phyloP scores from a whole-genome alignment of 2,113 vertebrate genomes.

The Nothobranchius furzeri region DNA sequence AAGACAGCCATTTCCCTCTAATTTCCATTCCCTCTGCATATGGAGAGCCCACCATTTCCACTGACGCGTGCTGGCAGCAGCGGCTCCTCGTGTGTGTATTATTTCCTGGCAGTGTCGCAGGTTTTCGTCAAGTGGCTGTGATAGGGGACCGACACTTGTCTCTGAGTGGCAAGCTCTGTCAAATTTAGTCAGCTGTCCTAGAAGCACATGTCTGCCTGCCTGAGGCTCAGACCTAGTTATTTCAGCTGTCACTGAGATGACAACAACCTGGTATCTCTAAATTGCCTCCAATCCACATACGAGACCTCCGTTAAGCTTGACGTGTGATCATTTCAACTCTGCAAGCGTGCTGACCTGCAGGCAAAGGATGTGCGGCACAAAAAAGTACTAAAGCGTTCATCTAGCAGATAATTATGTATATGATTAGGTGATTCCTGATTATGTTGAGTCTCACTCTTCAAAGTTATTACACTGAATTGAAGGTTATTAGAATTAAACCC shows the following conservation, averaged over 20 bases:
- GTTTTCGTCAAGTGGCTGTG: slow-evolving; percentile 43
- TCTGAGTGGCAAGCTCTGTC: slow-evolving; percentile 60
- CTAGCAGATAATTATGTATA: neutral
- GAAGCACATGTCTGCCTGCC: slow-evolving; percentile 46
- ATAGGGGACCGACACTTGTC: slow-evolving; percentile 51
- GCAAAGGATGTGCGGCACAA: neutral
- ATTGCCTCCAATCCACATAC: slow-evolving; percentile 32
- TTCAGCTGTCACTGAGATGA: slow-evolving; percentile 40
- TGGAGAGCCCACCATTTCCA: slow-evolving; percentile 27
- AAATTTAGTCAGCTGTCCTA: slow-evolving; percentile 65
- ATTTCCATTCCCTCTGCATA: slow-evolving; percentile 18
- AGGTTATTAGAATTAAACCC: neutral
- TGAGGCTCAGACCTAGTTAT: slow-evolving; percentile 48
- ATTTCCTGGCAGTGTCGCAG: slow-evolving; percentile 32
- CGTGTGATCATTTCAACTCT: neutral
- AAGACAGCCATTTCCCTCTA: slow-evolving; percentile 10
- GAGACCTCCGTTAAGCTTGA: slow-evolving; percentile 5
- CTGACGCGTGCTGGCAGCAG: slow-evolving; percentile 18
- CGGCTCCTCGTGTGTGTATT: slow-evolving; percentile 13
- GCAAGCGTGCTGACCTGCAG: slow-evolving; percentile 1
- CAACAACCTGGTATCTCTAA: slow-evolving; percentile 29
- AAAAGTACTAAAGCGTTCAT: neutral
- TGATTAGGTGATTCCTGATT: neutral
- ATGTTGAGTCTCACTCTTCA: too few species aligned
- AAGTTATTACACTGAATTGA: neutral